Percentiles rank a stretch among this genome's conserved stretches.
phyloP scores from a whole-genome alignment of 2,113 vertebrate genomes.

The Coregonus clupeaformis region DNA sequence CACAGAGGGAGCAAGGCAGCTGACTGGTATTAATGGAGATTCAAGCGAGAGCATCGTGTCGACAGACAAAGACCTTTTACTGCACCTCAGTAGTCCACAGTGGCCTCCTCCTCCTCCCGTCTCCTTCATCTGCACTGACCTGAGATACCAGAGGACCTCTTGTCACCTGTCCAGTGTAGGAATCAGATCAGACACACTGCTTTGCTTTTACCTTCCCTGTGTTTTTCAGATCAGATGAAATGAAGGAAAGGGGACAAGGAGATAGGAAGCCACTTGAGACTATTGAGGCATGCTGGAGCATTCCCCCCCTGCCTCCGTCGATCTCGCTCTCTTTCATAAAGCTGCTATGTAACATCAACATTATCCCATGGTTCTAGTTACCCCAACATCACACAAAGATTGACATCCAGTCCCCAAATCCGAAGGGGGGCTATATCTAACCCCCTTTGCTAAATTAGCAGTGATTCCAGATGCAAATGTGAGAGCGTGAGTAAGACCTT shows the following conservation, averaged over 20 bases:
- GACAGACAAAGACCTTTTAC: not conserved
- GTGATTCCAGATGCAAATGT: too few species aligned
- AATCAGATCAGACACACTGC: too few species aligned
- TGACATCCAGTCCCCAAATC: not conserved
- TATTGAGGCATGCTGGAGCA: not conserved
- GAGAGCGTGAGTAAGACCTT: not conserved
- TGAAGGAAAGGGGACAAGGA: not conserved
- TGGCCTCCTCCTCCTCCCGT: not conserved
- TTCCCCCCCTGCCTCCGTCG: not conserved
- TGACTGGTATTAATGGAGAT: not conserved
- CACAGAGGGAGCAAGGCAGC: not conserved
- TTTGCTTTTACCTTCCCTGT: too few species aligned
- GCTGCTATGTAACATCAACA: not conserved
- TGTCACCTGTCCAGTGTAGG: too few species aligned
- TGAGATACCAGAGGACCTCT: too few species aligned
- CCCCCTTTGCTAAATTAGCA: not conserved
- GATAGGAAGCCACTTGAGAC: not conserved
- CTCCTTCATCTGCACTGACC: not conserved
- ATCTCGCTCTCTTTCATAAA: not conserved
- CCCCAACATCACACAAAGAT: not conserved
- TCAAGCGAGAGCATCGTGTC: not conserved
- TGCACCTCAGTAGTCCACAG: not conserved
- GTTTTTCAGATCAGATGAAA: too few species aligned
- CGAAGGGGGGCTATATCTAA: not conserved
- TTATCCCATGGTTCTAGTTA: not conserved